Base-by-base conservation (phyloP, 2,888 invertebrate genomes). In the Thelaira solivaga region DNA sequence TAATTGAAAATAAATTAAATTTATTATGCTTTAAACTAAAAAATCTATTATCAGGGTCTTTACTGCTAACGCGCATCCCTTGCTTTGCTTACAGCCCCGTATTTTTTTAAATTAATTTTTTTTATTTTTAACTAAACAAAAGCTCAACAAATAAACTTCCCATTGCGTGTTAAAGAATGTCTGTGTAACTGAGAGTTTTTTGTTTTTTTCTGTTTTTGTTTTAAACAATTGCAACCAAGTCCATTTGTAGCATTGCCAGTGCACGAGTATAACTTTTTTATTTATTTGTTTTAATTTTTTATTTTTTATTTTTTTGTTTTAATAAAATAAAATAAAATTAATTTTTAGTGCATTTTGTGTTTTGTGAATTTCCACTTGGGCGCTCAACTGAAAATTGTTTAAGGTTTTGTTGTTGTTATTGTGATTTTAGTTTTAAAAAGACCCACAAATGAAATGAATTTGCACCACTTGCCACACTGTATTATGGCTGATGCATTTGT, bases 331-430 rank as follows among this genome's bases (percentile, higher is more conserved):
- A 45, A 71, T 2, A 61, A 47, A 57, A n/a, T n/a, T n/a, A n/a
- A n/a, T n/a, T 24, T 80, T 81, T 81, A 81, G 82, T 84, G 84
- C 83, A 83, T 84, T 85, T 61, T 47, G 34, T 84, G 85, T 85
- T 88, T 69, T 85, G 84, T 85, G 85, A 85, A 85, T 89, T 89
- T 88, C 87, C 88, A 87, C 89, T 85, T 89, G 89, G 88, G 76
- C 86, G 88, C 88, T 89, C 89, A 89, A 87, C 89, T 89, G 89
- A 89, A 89, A 81, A 82, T 78, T 69, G 77, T 78, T 80, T 61
- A 11, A 65, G 65, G 59, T 74, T 67, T 74, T 61, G 59, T 26
- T 61, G 22, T 68, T 67, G 18, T 59, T 51, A 43, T 67, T 55
- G 34, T 13, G 51, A 31, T 26, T 59, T 34, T 41, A 24, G 55